Evolutionary conservation across 2,113 vertebrate species (phyloP).

Genomic region (Brachyhypopomus gauderio): DNA sequence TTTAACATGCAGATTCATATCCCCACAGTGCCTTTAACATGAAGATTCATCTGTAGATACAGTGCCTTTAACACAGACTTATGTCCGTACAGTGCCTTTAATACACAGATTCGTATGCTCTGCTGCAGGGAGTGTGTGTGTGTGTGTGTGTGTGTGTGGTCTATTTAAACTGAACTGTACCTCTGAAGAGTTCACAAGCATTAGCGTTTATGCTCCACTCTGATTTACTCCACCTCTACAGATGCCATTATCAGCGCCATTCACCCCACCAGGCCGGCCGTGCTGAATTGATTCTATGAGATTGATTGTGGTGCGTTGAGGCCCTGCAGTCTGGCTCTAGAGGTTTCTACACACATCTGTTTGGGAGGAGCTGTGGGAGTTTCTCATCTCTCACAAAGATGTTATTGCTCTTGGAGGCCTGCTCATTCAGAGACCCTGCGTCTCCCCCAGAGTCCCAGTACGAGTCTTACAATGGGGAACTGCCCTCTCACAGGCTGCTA

Average conservation of each 20-base stretch:
- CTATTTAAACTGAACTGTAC: neutral
- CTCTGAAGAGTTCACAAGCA: neutral
- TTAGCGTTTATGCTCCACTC: neutral
- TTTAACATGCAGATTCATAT: no score
- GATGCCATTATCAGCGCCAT: neutral
- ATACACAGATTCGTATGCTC: neutral
- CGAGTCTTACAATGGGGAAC: neutral
- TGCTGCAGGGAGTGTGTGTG: neutral
- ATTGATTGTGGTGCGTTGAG: neutral
- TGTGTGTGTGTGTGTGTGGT: neutral
- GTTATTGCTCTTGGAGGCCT: neutral
- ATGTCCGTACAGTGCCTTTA: neutral
- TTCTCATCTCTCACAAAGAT: neutral
- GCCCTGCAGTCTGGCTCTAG: neutral
- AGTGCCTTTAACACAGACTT: no score
- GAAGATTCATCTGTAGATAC: no score
- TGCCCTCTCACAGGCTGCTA: neutral
- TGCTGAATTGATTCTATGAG: neutral
- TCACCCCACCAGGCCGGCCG: neutral
- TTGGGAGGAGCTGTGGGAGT: neutral
- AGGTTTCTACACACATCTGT: slow-evolving; percentile 6
- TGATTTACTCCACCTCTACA: slow-evolving; percentile 4
- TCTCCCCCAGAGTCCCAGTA: neutral
- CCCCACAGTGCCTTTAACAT: no score
- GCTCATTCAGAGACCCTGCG: neutral